Conservation (phyloP, 2,797 vertebrate species). For the Otus scops region DNA sequence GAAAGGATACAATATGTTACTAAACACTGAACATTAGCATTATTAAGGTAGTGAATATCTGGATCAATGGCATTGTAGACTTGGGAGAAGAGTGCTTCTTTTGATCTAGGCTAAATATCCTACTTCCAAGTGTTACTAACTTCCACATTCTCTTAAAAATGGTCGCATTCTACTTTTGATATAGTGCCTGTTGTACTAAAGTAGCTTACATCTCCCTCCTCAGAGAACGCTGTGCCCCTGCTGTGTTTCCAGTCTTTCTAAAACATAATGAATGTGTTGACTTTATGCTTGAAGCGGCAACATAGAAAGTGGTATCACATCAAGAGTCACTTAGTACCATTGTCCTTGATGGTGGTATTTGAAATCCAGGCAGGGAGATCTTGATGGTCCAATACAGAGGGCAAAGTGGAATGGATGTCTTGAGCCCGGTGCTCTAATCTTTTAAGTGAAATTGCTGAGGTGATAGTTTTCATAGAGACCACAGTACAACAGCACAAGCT, state of each 20-base stretch:
- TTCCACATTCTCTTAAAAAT: neutral
- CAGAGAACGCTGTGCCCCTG: neutral
- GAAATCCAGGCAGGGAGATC: neutral
- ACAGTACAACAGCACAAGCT: neutral
- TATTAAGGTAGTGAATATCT: neutral
- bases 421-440: neutral
- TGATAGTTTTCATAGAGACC: neutral
- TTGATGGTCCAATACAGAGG: neutral
- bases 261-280: neutral
- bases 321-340: neutral
- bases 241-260: neutral
- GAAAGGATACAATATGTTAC: neutral
- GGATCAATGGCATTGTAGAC: accelerated
- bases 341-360: neutral
- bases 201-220: neutral
- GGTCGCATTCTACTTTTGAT: neutral
- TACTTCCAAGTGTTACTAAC: neutral
- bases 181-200: neutral
- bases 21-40: neutral
- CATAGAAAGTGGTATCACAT: neutral
- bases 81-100: neutral
- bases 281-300: neutral
- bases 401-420: neutral
- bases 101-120: neutral
- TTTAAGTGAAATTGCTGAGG: neutral